Conservation (phyloP, 2,888 invertebrate genomes). For the Pasiphila rectangulata region DNA sequence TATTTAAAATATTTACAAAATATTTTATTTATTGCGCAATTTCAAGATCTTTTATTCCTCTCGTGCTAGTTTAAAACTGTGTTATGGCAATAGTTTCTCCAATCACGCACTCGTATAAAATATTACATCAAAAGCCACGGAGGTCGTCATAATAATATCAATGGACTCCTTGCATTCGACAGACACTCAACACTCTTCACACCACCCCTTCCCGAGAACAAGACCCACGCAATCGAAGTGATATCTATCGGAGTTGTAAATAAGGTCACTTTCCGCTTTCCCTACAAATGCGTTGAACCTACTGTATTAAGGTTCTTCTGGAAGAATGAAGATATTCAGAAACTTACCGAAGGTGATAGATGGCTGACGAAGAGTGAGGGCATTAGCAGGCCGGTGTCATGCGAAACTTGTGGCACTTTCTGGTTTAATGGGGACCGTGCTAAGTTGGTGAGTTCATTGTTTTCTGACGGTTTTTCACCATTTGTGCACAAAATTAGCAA, state of each 20-base stretch:
- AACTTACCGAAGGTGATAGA: constrained; percentile 33
- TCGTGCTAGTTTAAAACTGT: too few species aligned
- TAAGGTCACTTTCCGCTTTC: constrained; percentile 85
- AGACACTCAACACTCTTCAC: constrained; percentile 75
- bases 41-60: too few species aligned
- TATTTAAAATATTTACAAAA: too few species aligned
- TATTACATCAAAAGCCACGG: too few species aligned
- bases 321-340: constrained; percentile 39
- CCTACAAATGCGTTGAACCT: constrained; percentile 69
- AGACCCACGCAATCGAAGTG: constrained; percentile 78
- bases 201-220: constrained; percentile 78
- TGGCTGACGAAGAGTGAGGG: constrained; percentile 46
- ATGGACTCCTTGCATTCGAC: constrained; percentile 12
- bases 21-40: too few species aligned
- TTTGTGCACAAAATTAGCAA: too few species aligned
- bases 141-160: too few species aligned
- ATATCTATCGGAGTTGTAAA: constrained; percentile 84
- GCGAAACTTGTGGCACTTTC: constrained; percentile 39
- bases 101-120: too few species aligned
- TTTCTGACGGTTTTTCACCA: too few species aligned
- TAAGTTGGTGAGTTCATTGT: constrained; percentile 41
- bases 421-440: constrained; percentile 51
- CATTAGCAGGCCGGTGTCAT: constrained; percentile 39
- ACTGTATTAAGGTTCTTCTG: constrained; percentile 41
- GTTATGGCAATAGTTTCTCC: too few species aligned